phyloP scores from a whole-genome alignment of 2,113 vertebrate species.

The Acrocephalus arundinaceus region DNA sequence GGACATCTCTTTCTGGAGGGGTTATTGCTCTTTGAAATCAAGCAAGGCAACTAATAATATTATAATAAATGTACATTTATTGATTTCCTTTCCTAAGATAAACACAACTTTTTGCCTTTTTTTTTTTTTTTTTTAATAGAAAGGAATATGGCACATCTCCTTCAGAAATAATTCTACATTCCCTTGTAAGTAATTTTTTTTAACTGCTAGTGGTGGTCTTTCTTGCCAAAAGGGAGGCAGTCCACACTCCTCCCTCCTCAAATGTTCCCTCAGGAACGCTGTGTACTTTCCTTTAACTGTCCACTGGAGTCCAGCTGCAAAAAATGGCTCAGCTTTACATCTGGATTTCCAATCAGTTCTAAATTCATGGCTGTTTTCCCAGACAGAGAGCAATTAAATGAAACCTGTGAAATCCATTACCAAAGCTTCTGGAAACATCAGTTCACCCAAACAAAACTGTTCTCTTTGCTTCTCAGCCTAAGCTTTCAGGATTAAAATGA shows the following conservation, averaged over 20 bases:
- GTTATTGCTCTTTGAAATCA: background rate
- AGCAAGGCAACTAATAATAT: background rate
- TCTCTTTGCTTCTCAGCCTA: background rate
- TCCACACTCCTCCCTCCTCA: background rate
- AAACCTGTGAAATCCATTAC: slow-evolving; percentile 28
- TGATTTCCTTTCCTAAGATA: background rate
- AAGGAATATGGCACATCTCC: background rate
- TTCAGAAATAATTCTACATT: background rate
- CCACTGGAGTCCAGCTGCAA: background rate
- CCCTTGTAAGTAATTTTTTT: background rate
- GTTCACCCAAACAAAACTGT: background rate
- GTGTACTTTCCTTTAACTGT: slow-evolving; percentile 38
- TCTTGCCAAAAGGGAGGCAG: background rate
- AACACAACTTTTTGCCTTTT: background rate
- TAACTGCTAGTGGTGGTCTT: background rate
- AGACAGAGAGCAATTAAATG: background rate
- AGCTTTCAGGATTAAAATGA: background rate
- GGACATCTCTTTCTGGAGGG: background rate
- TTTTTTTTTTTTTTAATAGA: background rate
- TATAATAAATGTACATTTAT: background rate
- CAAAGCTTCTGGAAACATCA: slow-evolving; percentile 6
- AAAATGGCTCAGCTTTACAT: slow-evolving; percentile 7
- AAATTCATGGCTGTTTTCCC: slow-evolving; percentile 32
- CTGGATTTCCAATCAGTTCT: slow-evolving; percentile 28
- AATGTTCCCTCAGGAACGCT: background rate